phyloP scores from a whole-genome alignment of 2,113 vertebrate genomes.

The Haemorhous mexicanus region DNA sequence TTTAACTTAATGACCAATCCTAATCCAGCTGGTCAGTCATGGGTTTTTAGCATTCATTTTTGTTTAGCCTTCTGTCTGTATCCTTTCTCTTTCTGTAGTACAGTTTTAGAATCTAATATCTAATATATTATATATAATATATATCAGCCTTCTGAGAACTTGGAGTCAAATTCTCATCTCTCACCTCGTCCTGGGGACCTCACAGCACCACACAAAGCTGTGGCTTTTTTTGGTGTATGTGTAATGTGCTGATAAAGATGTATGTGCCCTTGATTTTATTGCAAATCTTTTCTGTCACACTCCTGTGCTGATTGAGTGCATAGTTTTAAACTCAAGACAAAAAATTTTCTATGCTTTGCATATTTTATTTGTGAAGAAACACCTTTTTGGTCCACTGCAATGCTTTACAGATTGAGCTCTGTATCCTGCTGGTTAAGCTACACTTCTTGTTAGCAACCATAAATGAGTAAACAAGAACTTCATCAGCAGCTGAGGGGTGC shows the following conservation, averaged over 20 bases:
- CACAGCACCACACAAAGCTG: too few relatives aligned
- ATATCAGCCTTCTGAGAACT: too few relatives aligned
- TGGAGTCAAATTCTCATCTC: too few relatives aligned
- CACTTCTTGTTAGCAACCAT: slow-evolving; percentile 6
- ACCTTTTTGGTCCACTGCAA: background rate
- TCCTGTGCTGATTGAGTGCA: background rate
- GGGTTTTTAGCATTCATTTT: too few relatives aligned
- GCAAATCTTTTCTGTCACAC: background rate
- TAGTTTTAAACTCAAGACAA: background rate
- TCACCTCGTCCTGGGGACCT: too few relatives aligned
- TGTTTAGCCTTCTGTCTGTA: too few relatives aligned
- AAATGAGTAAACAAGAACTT: slow-evolving; percentile 49
- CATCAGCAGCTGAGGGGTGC: background rate
- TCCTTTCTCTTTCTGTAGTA: too few relatives aligned
- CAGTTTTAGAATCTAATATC: too few relatives aligned
- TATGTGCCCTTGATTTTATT: background rate
- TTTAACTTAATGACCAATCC: too few relatives aligned
- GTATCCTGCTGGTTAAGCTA: slow-evolving; percentile 17
- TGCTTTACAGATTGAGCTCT: slow-evolving; percentile 12
- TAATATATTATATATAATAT: too few relatives aligned
- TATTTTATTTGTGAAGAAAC: slow-evolving; percentile 29
- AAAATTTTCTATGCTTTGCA: background rate
- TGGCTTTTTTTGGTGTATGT: too few relatives aligned
- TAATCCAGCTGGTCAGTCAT: too few relatives aligned
- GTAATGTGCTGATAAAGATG: background rate